Evolutionary conservation across 2,113 vertebrate genomes (phyloP).

Genomic region (Hippolais icterina): DNA sequence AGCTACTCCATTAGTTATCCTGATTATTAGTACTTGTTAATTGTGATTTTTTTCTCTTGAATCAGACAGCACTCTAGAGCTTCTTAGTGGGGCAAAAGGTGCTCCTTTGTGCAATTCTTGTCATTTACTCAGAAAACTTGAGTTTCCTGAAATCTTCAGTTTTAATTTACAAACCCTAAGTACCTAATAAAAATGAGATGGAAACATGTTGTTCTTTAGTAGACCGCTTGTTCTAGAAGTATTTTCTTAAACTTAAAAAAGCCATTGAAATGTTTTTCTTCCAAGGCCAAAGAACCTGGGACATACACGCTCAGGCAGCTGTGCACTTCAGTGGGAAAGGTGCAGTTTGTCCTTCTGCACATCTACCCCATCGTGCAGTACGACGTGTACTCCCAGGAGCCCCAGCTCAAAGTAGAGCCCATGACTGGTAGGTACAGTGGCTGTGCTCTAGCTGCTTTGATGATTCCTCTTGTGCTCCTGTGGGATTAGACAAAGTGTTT

Average conservation of each 20-base stretch:
- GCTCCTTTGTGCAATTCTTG: background rate
- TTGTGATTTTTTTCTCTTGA: background rate
- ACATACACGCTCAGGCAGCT: conserved; percentile 92
- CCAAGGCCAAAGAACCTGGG: conserved; percentile 89
- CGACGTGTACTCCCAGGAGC: conserved; percentile 96
- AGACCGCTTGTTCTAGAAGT: background rate
- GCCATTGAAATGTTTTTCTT: background rate
- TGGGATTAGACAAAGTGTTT: background rate
- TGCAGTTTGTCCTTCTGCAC: conserved; percentile 91
- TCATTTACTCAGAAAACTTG: background rate
- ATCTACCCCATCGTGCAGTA: conserved; percentile 93
- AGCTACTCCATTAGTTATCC: background rate
- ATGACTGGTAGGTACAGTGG: conserved; percentile 81
- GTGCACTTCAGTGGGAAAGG: conserved; percentile 82
- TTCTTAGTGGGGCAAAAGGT: background rate
- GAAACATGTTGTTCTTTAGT: background rate
- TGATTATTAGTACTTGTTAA: background rate
- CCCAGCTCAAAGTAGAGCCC: conserved; percentile 92
- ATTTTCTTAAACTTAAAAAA: background rate
- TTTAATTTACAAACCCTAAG: background rate
- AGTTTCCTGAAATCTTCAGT: background rate
- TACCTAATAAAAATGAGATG: background rate
- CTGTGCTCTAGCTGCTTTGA: background rate
- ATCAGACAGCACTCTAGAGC: background rate
- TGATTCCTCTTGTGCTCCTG: background rate